Percentiles rank a stretch among this genome's conserved stretches.
These are phyloP conservation scores for Chinchilla lanigera DNA, from an alignment of 2,113 vertebrate species.

Conservation along the genomic window DNA sequence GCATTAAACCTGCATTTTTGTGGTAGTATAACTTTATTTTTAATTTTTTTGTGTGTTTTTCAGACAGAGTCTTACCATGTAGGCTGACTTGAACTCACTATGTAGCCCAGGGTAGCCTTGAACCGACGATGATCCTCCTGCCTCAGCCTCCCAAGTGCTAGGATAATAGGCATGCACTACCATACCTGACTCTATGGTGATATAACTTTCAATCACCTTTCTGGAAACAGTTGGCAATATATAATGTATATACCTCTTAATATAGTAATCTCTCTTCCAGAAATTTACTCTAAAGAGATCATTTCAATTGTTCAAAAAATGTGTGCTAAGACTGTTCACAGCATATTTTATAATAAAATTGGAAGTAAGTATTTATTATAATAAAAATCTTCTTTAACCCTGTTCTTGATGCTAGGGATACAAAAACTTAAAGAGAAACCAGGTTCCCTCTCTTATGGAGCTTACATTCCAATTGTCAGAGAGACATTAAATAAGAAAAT, in stretches of 20 bases:
- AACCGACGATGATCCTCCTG: background rate
- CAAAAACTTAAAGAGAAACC: slow-evolving; percentile 15
- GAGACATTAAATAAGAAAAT: background rate
- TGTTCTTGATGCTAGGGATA: background rate
- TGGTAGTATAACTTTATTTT: background rate
- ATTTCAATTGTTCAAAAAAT: slow-evolving; percentile 40
- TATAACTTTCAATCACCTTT: slow-evolving; percentile 23
- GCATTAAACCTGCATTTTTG: background rate
- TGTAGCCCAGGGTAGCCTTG: background rate
- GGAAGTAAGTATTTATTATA: slow-evolving; percentile 27
- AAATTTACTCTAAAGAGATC: slow-evolving; percentile 40
- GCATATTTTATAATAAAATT: slow-evolving; percentile 47
- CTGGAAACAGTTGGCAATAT: slow-evolving; percentile 15
- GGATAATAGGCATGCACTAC: background rate
- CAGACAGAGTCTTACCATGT: background rate
- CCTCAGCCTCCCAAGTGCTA: background rate
- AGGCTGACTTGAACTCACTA: background rate
- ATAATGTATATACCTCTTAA: background rate
- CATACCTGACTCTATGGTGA: background rate
- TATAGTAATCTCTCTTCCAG: slow-evolving; percentile 12
- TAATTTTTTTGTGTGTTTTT: background rate
- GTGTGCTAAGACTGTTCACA: slow-evolving; percentile 25
- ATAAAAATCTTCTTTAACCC: background rate
- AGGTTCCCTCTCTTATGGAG: background rate
- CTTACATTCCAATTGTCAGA: slow-evolving; percentile 3